Conservation (phyloP, 2,113 vertebrate genomes). For the Eulacestoma nigropectus region DNA sequence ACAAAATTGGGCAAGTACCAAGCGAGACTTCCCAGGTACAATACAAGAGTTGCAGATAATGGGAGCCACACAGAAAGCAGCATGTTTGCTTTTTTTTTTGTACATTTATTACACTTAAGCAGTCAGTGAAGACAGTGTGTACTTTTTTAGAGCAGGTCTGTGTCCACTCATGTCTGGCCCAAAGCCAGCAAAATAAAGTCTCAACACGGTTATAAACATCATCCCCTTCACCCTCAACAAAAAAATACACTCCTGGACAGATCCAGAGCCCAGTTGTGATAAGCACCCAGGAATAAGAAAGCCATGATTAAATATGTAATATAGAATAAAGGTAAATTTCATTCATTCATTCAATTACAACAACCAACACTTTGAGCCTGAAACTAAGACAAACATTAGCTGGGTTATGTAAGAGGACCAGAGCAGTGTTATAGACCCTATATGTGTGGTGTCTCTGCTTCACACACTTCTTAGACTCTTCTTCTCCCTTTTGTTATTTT, state of each 20-base stretch:
- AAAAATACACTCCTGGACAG: not conserved
- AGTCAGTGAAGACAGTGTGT: accelerated
- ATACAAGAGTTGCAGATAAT: not conserved
- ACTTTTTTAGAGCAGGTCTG: not conserved
- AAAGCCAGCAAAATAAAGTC: not conserved
- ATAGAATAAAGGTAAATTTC: not conserved
- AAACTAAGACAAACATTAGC: not conserved
- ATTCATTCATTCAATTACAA: not conserved
- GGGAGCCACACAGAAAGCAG: not conserved
- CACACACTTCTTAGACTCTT: not conserved
- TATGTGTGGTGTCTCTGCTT: accelerated
- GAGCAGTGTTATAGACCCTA: not conserved
- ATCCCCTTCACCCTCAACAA: not conserved
- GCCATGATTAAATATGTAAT: not conserved
- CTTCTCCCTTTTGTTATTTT: not conserved
- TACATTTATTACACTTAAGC: not conserved
- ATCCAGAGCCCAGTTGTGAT: not conserved
- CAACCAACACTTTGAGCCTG: not conserved
- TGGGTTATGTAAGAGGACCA: not conserved
- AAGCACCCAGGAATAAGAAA: not conserved
- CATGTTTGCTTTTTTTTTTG: accelerated
- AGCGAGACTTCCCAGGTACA: not conserved
- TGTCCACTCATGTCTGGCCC: not conserved
- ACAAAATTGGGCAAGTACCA: not conserved
- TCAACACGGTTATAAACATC: not conserved